phyloP scores from a whole-genome alignment of 2,797 vertebrate genomes.

The Vireo griseus region DNA sequence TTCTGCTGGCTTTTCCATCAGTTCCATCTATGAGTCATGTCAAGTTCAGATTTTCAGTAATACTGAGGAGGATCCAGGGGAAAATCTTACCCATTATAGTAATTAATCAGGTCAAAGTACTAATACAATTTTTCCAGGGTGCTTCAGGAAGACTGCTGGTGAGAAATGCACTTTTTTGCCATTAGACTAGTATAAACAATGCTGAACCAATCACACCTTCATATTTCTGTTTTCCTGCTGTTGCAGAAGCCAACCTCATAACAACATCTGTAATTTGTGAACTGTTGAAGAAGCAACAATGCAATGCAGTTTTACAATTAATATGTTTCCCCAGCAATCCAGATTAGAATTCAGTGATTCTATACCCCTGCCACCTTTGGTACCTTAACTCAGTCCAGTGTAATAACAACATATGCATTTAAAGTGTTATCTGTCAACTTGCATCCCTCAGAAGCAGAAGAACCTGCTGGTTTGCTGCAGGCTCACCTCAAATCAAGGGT shows the following conservation, averaged over 20 bases:
- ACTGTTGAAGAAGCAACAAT: background rate
- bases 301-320: background rate
- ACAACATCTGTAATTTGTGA: background rate
- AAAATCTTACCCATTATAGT: background rate
- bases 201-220: background rate
- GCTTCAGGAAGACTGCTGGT: background rate
- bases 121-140: background rate
- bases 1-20: background rate
- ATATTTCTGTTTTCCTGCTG: background rate
- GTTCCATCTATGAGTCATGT: background rate
- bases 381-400: background rate
- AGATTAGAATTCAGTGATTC: background rate
- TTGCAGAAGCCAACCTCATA: background rate
- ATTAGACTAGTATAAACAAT: background rate
- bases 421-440: constrained; percentile 10
- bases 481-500: background rate
- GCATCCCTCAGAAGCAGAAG: background rate
- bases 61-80: background rate
- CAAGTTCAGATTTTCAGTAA: background rate
- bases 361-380: background rate
- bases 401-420: constrained; percentile 30
- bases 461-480: background rate
- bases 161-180: background rate
- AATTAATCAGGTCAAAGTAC: background rate
- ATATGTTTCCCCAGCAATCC: background rate